Conservation (phyloP, 2,888 invertebrate species). For the Drosophila monieri region DNA sequence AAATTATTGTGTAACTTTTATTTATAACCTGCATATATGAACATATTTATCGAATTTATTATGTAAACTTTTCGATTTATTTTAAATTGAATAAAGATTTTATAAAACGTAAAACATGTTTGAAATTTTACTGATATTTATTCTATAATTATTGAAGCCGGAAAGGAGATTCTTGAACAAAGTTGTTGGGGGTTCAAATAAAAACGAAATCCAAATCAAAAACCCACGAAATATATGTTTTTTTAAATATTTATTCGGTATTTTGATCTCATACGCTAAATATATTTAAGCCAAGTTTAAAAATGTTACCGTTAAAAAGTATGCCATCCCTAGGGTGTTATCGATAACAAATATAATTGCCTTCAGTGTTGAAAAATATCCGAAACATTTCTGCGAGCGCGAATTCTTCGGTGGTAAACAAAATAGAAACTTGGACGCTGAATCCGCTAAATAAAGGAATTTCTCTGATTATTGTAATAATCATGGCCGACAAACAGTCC, state of each 20-base stretch:
- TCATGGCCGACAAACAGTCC: constrained; percentile 42
- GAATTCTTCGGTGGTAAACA: too few relatives aligned
- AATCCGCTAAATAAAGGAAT: not conserved
- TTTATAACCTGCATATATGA: constrained; percentile 70
- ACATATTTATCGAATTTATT: constrained; percentile 79
- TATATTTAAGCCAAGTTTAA: not conserved
- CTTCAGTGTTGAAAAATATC: not conserved
- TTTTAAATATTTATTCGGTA: too few relatives aligned
- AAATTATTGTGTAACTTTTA: constrained; percentile 70
- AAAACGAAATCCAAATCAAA: too few relatives aligned
- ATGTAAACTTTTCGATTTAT: constrained; percentile 74
- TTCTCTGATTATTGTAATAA: not conserved
- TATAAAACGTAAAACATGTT: constrained; percentile 52
- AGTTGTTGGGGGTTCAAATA: too few relatives aligned
- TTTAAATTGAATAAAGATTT: constrained; percentile 76
- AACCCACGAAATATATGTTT: too few relatives aligned
- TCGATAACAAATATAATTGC: not conserved
- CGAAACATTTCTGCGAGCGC: not conserved
- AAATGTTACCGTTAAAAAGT: not conserved
- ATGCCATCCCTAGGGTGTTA: not conserved
- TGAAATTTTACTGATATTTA: too few relatives aligned
- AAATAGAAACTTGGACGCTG: not conserved
- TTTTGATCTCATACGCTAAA: not conserved
- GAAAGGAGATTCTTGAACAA: too few relatives aligned
- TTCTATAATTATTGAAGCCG: not conserved